Conservation (phyloP, 2,113 vertebrate genomes). For the Oncorhynchus tshawytscha region DNA sequence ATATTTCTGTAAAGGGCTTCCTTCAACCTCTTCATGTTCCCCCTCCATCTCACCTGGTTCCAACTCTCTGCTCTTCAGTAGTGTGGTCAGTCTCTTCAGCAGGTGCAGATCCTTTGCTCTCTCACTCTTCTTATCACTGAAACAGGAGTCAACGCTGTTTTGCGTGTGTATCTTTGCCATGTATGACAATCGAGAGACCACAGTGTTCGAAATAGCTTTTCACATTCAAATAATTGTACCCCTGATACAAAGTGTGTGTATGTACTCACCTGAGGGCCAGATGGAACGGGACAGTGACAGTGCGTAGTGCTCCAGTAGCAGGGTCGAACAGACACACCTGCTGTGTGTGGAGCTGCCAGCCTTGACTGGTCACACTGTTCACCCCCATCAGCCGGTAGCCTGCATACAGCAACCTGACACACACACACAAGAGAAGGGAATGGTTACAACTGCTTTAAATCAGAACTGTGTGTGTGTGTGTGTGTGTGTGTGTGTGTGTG, state of each 20-base stretch:
- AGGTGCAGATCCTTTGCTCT: constrained; percentile 95
- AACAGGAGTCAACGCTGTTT: not conserved
- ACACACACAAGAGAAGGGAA: constrained; percentile 10
- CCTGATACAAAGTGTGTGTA: not conserved
- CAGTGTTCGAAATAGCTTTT: too few relatives aligned
- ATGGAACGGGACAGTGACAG: constrained; percentile 91
- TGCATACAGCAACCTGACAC: constrained; percentile 87
- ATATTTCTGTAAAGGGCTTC: not conserved
- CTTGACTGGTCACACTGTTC: constrained; percentile 96
- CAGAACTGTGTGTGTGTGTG: not conserved
- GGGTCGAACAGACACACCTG: constrained; percentile 96
- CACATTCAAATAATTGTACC: too few relatives aligned
- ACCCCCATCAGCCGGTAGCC: constrained; percentile 98
- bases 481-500: not conserved
- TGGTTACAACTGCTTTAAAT: not conserved
- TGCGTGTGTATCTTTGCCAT: not conserved
- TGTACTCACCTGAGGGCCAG: constrained; percentile 88
- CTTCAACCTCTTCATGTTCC: not conserved
- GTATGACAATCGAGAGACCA: too few relatives aligned
- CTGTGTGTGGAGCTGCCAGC: constrained; percentile 94
- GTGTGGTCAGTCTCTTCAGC: constrained; percentile 81
- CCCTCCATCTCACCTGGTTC: constrained; percentile 70
- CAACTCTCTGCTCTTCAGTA: constrained; percentile 79
- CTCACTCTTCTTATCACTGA: constrained; percentile 96
- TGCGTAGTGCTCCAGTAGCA: constrained; percentile 82